These are phyloP conservation scores for Shinisaurus crocodilurus DNA, from an alignment of 2,113 vertebrate genomes.

Conservation along the genomic window DNA sequence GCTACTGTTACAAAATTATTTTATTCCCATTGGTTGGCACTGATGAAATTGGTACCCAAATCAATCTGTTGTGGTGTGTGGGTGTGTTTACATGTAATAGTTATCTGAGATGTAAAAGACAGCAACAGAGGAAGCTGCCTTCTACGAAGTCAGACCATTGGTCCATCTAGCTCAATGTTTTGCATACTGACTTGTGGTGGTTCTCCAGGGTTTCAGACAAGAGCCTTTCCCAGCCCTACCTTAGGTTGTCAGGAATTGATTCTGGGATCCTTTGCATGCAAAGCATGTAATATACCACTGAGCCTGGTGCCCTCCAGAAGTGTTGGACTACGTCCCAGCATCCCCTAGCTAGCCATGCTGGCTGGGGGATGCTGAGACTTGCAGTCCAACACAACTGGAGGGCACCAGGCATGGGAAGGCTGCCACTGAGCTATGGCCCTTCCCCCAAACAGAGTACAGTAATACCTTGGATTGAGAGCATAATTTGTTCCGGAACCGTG, in stretches of 20 bases:
- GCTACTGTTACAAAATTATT: neutral
- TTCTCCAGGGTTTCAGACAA: neutral
- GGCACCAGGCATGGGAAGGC: neutral
- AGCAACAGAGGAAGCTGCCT: neutral
- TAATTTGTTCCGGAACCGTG: too few relatives aligned
- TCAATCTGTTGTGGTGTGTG: slow-evolving; percentile 32
- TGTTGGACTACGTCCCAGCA: too few relatives aligned
- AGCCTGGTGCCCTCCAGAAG: neutral
- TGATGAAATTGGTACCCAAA: slow-evolving; percentile 20
- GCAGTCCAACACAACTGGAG: too few relatives aligned
- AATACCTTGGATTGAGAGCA: too few relatives aligned
- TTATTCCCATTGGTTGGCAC: neutral
- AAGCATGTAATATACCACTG: neutral
- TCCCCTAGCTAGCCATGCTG: too few relatives aligned
- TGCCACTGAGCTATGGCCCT: neutral
- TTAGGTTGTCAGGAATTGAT: neutral
- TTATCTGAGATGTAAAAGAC: slow-evolving; percentile 17
- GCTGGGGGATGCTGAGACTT: too few relatives aligned
- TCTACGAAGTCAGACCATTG: neutral
- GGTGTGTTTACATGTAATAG: slow-evolving; percentile 18
- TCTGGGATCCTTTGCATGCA: neutral
- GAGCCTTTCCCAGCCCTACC: neutral
- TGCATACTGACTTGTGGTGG: neutral
- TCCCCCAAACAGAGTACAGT: neutral
- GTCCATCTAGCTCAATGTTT: neutral